Conservation (phyloP, 2,888 invertebrate species). For the Chrysolina americana region DNA sequence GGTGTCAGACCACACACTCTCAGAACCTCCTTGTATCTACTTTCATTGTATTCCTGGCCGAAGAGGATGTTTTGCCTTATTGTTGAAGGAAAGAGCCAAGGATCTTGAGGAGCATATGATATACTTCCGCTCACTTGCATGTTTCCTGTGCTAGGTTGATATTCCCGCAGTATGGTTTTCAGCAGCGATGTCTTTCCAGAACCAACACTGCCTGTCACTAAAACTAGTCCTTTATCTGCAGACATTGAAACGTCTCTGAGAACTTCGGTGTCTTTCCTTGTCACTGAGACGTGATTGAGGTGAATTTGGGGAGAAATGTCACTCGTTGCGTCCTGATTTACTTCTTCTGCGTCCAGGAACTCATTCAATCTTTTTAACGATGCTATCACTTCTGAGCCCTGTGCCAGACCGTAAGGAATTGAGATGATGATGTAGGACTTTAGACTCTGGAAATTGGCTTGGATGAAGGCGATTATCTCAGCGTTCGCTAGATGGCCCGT, state of each 20-base stretch:
- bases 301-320: conserved; percentile 36
- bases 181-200: conserved; percentile 61
- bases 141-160: conserved; percentile 49
- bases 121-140: conserved; percentile 54
- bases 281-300: conserved; percentile 51
- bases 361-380: conserved; percentile 52
- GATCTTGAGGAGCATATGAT: conserved; percentile 62
- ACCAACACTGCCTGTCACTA: conserved; percentile 75
- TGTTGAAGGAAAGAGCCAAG: conserved; percentile 62
- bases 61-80: conserved; percentile 65
- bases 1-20: conserved; percentile 69
- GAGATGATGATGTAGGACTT: conserved; percentile 55
- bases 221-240: conserved; percentile 68
- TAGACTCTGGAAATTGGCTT: conserved; percentile 52
- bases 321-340: neutral
- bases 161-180: conserved; percentile 59
- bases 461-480: conserved; percentile 54
- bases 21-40: conserved; percentile 64
- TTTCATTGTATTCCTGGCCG: conserved; percentile 61
- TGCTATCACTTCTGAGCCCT: conserved; percentile 56
- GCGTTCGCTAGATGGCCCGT: conserved; percentile 54
- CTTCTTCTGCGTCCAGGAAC: conserved; percentile 49
- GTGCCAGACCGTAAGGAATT: conserved; percentile 58
- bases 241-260: conserved; percentile 68
- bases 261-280: conserved; percentile 60